Base-by-base conservation (phyloP, 2,888 invertebrate genomes). In the Conus canariensis region DNA sequence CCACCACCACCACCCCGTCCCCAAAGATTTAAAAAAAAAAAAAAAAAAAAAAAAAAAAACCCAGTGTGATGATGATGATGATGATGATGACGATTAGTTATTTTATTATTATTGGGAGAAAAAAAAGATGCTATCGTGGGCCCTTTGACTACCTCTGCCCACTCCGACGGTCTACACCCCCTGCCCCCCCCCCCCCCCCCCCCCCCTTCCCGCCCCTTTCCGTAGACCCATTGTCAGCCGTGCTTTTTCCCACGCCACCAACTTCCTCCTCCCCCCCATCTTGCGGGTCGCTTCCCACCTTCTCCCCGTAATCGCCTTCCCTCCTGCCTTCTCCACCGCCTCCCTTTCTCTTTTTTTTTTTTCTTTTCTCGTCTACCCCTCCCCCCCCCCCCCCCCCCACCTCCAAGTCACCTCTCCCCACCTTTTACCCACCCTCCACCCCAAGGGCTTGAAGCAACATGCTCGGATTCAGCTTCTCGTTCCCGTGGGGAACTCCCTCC, bases 41-140 rank as follows among this genome's bases (percentile, higher is more conserved):
- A 10, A 64, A 7, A 64, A 64, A 16, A 7, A 14, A 64, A 16
- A 64, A 16, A 64, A 64, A 10, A 64, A 7, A 64, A 4, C 0
- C 5, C 64, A 64, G 64, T 16, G 16, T 64, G 16, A 64, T 64
- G 16, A 64, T 64, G 64, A 64, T 64, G 60, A 74, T 74, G 74
- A 74, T 74, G n/a, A 74, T n/a, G n/a, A 74, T 70, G 70, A 70
- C n/a, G 74, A 74, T 74, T 74, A 80, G 25, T 30, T 80, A 25
- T 80, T 12, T 45, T 30, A 4, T 10, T 30, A 8, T 30, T 14
- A 30, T 6, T 30, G 30, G 30, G 14, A 80, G n/a, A 74, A 25
- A 74, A n/a, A 22, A 22, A 6, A 74, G 25, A 22, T 74, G 74
- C 25, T 22, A 74, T 80, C 45, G 25, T 64, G 16, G 10, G 12